phyloP scores from a whole-genome alignment of 2,888 invertebrate genomes.

The Carabus problematicus region DNA sequence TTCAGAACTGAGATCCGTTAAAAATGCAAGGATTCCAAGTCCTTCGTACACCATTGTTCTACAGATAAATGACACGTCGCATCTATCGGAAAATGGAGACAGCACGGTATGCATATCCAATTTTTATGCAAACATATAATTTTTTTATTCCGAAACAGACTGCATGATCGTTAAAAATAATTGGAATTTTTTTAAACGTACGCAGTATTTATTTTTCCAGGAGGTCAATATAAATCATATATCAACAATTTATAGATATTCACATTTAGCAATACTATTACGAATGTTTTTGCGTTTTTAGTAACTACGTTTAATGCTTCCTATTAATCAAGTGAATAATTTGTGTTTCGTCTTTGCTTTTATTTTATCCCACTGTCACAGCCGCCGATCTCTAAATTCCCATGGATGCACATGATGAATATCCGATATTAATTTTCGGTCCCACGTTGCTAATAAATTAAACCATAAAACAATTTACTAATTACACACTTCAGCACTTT shows the following conservation, averaged over 20 bases:
- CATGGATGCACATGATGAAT: slow-evolving; percentile 4
- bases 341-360: not conserved
- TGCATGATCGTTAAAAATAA: slow-evolving; percentile 1
- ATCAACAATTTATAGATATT: not conserved
- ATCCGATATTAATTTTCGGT: slow-evolving; percentile 9
- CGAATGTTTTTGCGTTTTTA: too few species aligned
- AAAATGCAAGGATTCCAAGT: slow-evolving; percentile 42
- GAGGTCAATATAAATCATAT: not conserved
- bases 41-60: slow-evolving; percentile 63
- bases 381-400: not conserved
- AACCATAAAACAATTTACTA: slow-evolving; percentile 20
- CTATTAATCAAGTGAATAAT: not conserved
- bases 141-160: not conserved
- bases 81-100: slow-evolving; percentile 56
- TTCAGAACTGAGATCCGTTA: slow-evolving; percentile 44
- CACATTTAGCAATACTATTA: too few species aligned
- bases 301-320: not conserved
- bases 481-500: slow-evolving; percentile 7
- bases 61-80: slow-evolving; percentile 63
- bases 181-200: slow-evolving; percentile 9
- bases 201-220: not conserved
- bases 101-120: slow-evolving; percentile 56
- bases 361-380: slow-evolving; percentile 5
- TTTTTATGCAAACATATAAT: not conserved
- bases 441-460: slow-evolving; percentile 17